These are phyloP conservation scores for Gisinianus flammeolus DNA, from an alignment of 2,888 invertebrate genomes.

Conservation along the genomic window DNA sequence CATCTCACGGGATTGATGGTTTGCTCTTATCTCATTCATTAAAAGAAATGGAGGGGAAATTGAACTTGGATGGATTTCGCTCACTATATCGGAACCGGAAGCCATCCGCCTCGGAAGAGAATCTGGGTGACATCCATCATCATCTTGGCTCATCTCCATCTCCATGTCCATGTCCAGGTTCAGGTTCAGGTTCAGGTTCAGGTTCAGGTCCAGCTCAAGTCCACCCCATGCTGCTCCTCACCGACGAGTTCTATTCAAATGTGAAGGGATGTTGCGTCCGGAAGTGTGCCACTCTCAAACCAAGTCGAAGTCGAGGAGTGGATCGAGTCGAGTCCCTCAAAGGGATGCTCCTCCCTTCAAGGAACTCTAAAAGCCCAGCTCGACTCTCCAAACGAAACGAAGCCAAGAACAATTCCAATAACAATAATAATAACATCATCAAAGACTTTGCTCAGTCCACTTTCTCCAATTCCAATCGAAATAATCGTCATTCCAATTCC, in stretches of 20 bases:
- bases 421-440: slow-evolving; percentile 8
- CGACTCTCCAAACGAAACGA: slow-evolving; percentile 26
- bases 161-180: background rate
- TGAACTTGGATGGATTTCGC: slow-evolving; percentile 14
- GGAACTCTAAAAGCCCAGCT: slow-evolving; percentile 48
- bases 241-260: slow-evolving; percentile 51
- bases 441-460: background rate
- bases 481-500: background rate
- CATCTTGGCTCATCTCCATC: background rate
- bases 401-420: background rate
- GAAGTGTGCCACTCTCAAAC: slow-evolving; percentile 57
- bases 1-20: background rate
- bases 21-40: background rate
- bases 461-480: background rate
- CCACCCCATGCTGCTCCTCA: background rate
- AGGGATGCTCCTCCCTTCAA: slow-evolving; percentile 50
- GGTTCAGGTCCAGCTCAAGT: background rate
- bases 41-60: background rate
- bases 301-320: slow-evolving; percentile 45
- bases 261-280: slow-evolving; percentile 47
- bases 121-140: slow-evolving; percentile 35
- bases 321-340: slow-evolving; percentile 57
- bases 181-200: background rate
- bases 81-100: slow-evolving; percentile 48
- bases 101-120: slow-evolving; percentile 53